These are phyloP conservation scores for Micronycteris hirsuta DNA, from an alignment of 2,113 vertebrate species.

Conservation along the genomic window DNA sequence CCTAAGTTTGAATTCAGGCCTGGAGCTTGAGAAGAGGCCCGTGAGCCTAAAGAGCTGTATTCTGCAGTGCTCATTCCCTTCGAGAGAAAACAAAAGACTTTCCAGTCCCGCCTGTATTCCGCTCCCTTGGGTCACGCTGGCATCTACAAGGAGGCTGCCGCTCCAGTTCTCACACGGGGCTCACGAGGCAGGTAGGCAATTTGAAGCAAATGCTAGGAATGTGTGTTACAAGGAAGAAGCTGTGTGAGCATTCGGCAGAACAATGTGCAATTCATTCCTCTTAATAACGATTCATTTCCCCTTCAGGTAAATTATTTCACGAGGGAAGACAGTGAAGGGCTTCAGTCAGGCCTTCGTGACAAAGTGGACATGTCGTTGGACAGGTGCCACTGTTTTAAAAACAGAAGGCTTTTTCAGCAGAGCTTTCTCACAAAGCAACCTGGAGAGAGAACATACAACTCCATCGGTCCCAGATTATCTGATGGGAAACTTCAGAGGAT, in stretches of 20 bases:
- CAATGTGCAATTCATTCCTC: slow-evolving; percentile 82
- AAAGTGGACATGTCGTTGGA: slow-evolving; percentile 81
- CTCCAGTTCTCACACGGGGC: neutral
- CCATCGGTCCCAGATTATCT: slow-evolving; percentile 63
- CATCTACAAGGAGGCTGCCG: neutral
- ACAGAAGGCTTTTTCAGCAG: slow-evolving; percentile 73
- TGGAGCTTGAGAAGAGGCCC: neutral
- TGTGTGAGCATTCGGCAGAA: slow-evolving; percentile 53
- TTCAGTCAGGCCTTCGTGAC: slow-evolving; percentile 83
- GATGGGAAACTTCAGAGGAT: slow-evolving; percentile 52
- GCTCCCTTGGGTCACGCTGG: neutral
- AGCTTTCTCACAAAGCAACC: slow-evolving; percentile 76
- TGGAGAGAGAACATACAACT: slow-evolving; percentile 74
- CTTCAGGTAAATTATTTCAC: slow-evolving; percentile 79
- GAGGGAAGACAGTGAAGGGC: slow-evolving; percentile 68
- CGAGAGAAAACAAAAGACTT: slow-evolving; percentile 11
- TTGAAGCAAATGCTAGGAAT: slow-evolving; percentile 53
- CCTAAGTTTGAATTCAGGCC: neutral
- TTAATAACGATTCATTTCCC: slow-evolving; percentile 78
- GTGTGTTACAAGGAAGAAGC: slow-evolving; percentile 51
- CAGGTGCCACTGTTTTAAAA: slow-evolving; percentile 76
- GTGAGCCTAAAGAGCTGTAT: neutral
- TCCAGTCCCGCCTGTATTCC: neutral
- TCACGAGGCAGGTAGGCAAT: slow-evolving; percentile 60
- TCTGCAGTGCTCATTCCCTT: slow-evolving; percentile 3